A percentile compares a stretch with the other conserved stretches of the same genome.
phyloP scores from a whole-genome alignment of 2,888 invertebrate genomes.

The Acanthoscelides obtectus region DNA sequence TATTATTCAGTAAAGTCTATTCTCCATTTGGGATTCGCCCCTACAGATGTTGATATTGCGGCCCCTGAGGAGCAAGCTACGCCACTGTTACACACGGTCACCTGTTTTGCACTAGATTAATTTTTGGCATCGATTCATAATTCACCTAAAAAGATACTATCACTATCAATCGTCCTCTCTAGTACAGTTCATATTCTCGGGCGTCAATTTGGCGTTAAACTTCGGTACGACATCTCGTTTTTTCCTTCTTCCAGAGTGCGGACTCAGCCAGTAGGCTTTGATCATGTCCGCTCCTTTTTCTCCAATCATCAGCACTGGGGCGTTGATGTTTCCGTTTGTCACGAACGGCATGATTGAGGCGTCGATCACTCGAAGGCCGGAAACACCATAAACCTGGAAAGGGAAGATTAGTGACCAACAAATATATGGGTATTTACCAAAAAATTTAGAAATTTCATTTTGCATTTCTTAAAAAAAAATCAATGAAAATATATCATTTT shows the following conservation, averaged over 20 bases:
- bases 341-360: slow-evolving; percentile 86
- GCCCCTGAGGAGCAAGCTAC: too few species aligned
- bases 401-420: not conserved
- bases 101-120: not conserved
- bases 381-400: slow-evolving; percentile 52
- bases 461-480: too few species aligned
- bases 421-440: not conserved
- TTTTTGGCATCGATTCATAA: not conserved
- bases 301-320: slow-evolving; percentile 82
- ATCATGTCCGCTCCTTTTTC: slow-evolving; percentile 83
- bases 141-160: not conserved
- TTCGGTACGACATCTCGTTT: slow-evolving; percentile 19
- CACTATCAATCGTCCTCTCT: not conserved
- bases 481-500: too few species aligned
- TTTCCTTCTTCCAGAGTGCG: slow-evolving; percentile 16
- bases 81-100: too few species aligned
- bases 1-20: too few species aligned
- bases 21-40: too few species aligned
- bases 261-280: slow-evolving; percentile 50
- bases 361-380: slow-evolving; percentile 77
- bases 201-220: slow-evolving; percentile 21
- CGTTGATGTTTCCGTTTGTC: slow-evolving; percentile 83
- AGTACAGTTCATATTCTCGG: not conserved
- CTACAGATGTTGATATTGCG: too few species aligned
- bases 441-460: too few species aligned